These are phyloP conservation scores for Crypturellus undulatus DNA, from an alignment of 2,113 vertebrate species.

Conservation along the genomic window DNA sequence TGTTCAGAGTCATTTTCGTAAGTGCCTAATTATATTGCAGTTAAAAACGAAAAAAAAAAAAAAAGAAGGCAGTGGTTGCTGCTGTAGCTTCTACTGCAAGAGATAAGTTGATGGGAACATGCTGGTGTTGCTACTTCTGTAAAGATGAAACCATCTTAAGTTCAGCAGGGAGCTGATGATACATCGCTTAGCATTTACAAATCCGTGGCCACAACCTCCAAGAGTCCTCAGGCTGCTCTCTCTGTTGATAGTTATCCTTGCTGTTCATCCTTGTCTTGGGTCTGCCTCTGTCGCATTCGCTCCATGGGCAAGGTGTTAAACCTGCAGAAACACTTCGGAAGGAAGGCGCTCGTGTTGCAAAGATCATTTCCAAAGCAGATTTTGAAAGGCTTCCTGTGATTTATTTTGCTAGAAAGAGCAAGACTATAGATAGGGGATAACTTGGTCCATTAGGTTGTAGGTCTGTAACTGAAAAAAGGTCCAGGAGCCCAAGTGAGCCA, in stretches of 20 bases:
- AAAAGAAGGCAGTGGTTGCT: neutral
- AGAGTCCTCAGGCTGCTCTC: neutral
- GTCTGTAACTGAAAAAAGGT: neutral
- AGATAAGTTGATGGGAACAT: neutral
- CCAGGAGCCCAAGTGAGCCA: neutral
- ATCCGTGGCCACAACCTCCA: neutral
- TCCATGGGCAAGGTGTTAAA: neutral
- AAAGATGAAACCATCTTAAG: neutral
- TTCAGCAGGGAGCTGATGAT: constrained; percentile 28
- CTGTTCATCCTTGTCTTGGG: neutral
- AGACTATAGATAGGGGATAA: neutral
- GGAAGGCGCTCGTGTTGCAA: rapidly evolving
- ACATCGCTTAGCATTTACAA: neutral
- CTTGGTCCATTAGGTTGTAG: rapidly evolving
- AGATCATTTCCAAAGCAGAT: neutral
- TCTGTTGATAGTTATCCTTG: neutral
- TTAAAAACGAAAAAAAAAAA: neutral
- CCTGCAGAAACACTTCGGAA: neutral
- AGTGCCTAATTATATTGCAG: constrained; percentile 21
- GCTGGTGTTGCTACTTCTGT: constrained; percentile 36
- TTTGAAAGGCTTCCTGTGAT: neutral
- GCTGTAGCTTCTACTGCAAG: constrained; percentile 23
- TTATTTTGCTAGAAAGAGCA: neutral
- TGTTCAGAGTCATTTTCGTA: neutral
- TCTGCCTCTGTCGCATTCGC: neutral